Evolutionary conservation across 2,113 vertebrate genomes (phyloP).

Genomic region (Apeltes quadracus): DNA sequence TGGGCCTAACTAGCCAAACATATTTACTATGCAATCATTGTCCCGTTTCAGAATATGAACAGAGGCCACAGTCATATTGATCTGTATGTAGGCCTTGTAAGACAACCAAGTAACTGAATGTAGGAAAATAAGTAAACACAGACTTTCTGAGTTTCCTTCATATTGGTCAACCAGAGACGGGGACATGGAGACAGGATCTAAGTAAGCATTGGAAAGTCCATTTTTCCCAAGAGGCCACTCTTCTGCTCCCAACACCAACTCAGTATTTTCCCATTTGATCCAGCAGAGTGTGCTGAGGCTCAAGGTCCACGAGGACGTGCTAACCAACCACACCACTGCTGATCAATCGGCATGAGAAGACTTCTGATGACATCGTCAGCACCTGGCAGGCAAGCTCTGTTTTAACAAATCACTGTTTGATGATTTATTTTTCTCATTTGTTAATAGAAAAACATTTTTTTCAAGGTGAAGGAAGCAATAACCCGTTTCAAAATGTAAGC

Average conservation of each 20-base stretch:
- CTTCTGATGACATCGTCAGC: conserved; percentile 3
- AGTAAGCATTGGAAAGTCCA: conserved; percentile 59
- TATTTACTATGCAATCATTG: conserved; percentile 1
- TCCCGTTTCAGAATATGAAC: conserved; percentile 10
- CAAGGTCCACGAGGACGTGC: conserved; percentile 50
- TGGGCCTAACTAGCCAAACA: background rate
- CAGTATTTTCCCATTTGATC: conserved; percentile 61
- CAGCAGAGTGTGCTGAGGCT: conserved; percentile 64
- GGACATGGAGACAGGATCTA: conserved; percentile 38
- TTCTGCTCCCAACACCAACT: conserved; percentile 33
- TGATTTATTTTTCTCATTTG: background rate
- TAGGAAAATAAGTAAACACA: conserved; percentile 4
- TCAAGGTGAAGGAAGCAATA: background rate
- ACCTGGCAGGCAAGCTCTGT: background rate
- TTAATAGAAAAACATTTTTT: background rate
- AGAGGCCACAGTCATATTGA: background rate
- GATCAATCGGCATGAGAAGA: conserved; percentile 18
- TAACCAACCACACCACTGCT: conserved; percentile 1
- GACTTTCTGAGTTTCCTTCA: conserved; percentile 29
- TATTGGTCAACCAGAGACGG: conserved; percentile 33
- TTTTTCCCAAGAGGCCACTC: conserved; percentile 43
- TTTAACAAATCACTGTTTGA: background rate
- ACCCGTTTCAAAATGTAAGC: background rate
- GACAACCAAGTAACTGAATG: conserved; percentile 2
- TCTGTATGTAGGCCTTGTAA: background rate